Conservation (phyloP, 1,140 invertebrate species). For the Cephus cinctus region DNA sequence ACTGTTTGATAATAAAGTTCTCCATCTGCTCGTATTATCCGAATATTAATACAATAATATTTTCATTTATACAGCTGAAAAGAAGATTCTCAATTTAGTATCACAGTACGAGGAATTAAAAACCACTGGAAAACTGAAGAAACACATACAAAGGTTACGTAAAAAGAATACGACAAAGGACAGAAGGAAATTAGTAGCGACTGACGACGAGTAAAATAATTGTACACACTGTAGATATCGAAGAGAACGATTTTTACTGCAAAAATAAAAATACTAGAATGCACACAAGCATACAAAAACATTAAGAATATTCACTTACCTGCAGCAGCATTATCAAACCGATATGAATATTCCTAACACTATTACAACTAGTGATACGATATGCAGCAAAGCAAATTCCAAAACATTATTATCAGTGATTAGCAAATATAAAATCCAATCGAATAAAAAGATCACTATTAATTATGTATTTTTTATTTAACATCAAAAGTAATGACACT, state of each 20-base stretch:
- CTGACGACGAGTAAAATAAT: neutral
- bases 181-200: conserved; percentile 42
- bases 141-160: conserved; percentile 71
- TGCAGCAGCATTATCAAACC: no score
- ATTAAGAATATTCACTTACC: no score
- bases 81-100: conserved; percentile 65
- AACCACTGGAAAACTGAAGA: conserved; percentile 68
- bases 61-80: conserved; percentile 63
- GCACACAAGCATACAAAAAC: no score
- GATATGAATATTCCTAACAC: no score
- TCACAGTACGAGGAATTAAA: conserved; percentile 74
- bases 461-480: conserved; percentile 57
- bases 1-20: conserved; percentile 5
- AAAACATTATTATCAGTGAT: no score
- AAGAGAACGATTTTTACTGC: no score
- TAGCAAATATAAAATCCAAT: no score
- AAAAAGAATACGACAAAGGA: conserved; percentile 66
- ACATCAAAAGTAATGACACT: conserved; percentile 57
- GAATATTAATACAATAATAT: no score
- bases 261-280: no score
- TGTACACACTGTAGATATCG: neutral
- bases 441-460: conserved; percentile 29
- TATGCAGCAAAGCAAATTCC: no score
- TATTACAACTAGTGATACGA: no score
- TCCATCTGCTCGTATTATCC: no score